These are phyloP conservation scores for Saccostrea echinata DNA, from an alignment of 1,140 invertebrate species.

Conservation along the genomic window DNA sequence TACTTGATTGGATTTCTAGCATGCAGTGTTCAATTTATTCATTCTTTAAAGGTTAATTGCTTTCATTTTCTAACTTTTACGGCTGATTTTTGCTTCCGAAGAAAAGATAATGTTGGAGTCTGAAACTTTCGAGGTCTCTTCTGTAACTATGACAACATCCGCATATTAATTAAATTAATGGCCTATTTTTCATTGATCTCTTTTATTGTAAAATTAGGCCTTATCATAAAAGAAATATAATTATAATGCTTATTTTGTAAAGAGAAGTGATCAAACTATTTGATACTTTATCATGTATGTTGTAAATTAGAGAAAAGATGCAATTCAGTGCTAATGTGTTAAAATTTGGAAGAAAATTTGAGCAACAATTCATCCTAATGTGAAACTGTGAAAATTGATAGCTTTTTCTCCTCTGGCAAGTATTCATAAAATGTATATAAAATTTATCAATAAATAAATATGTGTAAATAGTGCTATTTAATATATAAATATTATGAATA, in stretches of 20 bases:
- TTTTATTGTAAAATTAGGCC: too few relatives aligned
- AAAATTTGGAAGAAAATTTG: background rate
- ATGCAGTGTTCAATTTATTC: background rate
- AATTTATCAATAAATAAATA: background rate
- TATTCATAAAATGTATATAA: background rate
- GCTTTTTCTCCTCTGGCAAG: background rate
- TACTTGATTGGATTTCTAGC: background rate
- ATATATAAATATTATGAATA: background rate
- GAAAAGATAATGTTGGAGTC: background rate
- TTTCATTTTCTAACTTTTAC: background rate
- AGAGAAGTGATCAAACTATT: too few relatives aligned
- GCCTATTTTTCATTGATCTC: too few relatives aligned
- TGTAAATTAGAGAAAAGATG: background rate
- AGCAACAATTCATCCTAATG: background rate
- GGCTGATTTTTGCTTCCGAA: slow-evolving; percentile 5
- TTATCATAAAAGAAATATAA: too few relatives aligned
- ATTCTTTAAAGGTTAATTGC: background rate
- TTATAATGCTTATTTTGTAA: too few relatives aligned
- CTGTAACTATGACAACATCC: background rate
- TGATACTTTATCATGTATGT: background rate
- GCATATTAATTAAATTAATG: background rate
- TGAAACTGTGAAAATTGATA: background rate
- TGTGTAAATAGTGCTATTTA: background rate
- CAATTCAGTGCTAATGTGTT: background rate
- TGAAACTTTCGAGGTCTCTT: background rate